These are phyloP conservation scores for Eucriotettix oculatus DNA, from an alignment of 2,888 invertebrate genomes.

Conservation along the genomic window DNA sequence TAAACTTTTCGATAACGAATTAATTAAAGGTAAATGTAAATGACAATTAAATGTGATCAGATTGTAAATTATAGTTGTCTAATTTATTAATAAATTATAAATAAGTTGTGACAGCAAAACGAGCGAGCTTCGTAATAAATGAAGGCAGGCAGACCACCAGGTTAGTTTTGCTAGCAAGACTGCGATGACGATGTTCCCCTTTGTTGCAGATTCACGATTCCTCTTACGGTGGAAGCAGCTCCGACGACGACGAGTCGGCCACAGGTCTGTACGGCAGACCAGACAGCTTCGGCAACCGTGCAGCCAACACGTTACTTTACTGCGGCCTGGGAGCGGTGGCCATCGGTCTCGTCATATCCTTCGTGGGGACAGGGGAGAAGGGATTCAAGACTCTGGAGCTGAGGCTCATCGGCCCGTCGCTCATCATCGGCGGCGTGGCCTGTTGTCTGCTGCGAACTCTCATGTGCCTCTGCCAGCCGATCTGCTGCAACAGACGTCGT, in stretches of 20 bases:
- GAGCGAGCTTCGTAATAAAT: no score
- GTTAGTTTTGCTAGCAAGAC: no score
- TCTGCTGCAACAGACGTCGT: constrained; percentile 40
- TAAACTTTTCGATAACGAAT: no score
- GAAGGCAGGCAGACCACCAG: no score
- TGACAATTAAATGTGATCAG: no score
- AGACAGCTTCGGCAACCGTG: not conserved
- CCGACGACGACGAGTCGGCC: constrained; percentile 30
- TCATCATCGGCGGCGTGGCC: constrained; percentile 60
- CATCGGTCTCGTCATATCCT: constrained; percentile 71
- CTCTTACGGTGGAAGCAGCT: constrained; percentile 60
- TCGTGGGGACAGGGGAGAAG: constrained; percentile 81
- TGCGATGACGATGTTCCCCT: no score
- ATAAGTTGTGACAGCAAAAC: no score
- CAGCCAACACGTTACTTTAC: constrained; percentile 64
- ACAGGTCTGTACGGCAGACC: constrained; percentile 19
- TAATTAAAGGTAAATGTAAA: no score
- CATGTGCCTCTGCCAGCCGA: constrained; percentile 68
- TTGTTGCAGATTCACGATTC: constrained; percentile 60
- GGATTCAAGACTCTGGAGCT: constrained; percentile 73
- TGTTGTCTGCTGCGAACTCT: constrained; percentile 70
- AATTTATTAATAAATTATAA: no score
- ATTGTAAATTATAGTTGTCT: no score
- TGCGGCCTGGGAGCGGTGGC: constrained; percentile 71
- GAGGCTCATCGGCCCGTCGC: constrained; percentile 70